Evolutionary conservation across 2,888 invertebrate species (phyloP).

Genomic region (Rotaria sp.): DNA sequence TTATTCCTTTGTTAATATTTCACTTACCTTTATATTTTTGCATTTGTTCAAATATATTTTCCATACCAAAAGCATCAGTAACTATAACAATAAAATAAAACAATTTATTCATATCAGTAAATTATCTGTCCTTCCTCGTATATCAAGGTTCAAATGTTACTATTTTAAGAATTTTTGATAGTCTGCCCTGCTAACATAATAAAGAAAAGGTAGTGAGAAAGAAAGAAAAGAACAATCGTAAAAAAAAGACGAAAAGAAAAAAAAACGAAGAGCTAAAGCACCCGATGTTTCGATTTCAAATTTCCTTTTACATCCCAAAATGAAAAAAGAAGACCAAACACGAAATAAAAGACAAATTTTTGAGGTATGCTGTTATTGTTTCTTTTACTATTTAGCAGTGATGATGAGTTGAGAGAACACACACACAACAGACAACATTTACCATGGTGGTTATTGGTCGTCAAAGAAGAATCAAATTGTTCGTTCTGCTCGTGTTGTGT

Average conservation of each 20-base stretch:
- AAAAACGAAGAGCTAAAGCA: background rate
- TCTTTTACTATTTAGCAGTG: background rate
- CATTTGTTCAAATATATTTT: conserved; percentile 29
- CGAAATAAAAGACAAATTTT: background rate
- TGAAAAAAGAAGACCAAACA: background rate
- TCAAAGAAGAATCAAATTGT: background rate
- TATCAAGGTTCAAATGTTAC: conserved; percentile 9
- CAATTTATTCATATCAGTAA: background rate
- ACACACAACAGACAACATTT: background rate
- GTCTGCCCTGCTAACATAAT: background rate
- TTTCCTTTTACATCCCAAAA: background rate
- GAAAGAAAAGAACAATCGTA: background rate
- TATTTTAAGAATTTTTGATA: background rate
- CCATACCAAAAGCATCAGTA: conserved; percentile 22
- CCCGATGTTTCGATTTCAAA: background rate
- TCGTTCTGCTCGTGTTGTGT: background rate
- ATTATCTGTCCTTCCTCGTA: background rate
- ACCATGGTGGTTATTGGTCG: conserved; percentile 27
- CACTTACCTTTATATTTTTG: conserved; percentile 3
- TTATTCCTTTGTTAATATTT: no score
- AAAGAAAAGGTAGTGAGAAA: background rate
- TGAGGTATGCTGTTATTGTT: background rate
- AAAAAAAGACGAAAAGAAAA: background rate
- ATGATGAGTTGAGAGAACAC: background rate
- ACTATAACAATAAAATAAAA: background rate